Base-by-base conservation (phyloP, 2,113 vertebrate genomes). In the Pimephales promelas region DNA sequence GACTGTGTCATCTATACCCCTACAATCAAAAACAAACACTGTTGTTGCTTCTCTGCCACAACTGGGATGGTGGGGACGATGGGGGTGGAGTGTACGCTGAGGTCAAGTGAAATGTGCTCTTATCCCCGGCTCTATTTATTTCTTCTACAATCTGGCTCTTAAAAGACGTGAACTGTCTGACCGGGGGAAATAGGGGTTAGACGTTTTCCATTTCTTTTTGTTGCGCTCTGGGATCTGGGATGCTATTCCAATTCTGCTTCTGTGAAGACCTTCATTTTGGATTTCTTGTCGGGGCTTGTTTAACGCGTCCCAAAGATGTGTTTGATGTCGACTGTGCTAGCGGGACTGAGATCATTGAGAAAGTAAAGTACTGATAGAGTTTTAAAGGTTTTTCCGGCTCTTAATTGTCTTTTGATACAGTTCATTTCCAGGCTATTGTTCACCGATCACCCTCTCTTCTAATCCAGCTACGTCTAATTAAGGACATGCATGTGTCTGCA, bases 11-110 rank as follows among this genome's bases (percentile, higher is more conserved):
- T 93, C 92, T 90, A 89, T 91, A 89, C 91, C 91, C 82, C 89
- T 91, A 86, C 89, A 91, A 93, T 93, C 86, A 90, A 92, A 94
- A 94, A 94, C 93, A 94, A 94, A 94, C 93, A 92, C 86, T 85
- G 81, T 70, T 77, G 85, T 90, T 85, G 45, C 86, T 90, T 90
- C 43, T 24, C 79, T 88, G 82, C 88, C 86, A 66, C 79, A 24
- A 56, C 49, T 57, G 74, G 59, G 70, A 81, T 54, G n/a, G 61
- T 31, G 49, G 57, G 7, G 36, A 49, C 18, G 59, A 31, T 31
- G 10, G 71, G 71, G 34, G 22, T 8, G 34, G 75, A 43, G 81
- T 70, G 2, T 7, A 83, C 18, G 18, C 59, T 79, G 56, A 11
- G 43, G 59, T 84, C 66, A 84, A 81, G 62, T 85, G 22, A 80